Base-by-base conservation (phyloP, 2,113 vertebrate genomes). In the Zosterops borbonicus region DNA sequence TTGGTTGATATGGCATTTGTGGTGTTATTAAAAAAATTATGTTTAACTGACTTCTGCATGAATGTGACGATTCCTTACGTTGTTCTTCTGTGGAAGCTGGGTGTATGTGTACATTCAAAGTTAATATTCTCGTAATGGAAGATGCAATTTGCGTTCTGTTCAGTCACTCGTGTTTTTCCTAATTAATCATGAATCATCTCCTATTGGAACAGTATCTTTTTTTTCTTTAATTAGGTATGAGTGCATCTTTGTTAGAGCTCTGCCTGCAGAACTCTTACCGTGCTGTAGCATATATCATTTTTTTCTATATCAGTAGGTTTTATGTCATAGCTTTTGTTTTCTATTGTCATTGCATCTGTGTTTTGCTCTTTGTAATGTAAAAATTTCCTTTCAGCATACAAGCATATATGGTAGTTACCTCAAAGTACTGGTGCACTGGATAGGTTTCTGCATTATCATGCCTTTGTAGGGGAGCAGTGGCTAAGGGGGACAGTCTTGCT, bases 141-240 rank as follows among this genome's bases (percentile, higher is more conserved):
- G 86, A 86, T 75, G 42, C 31, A 89, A 20, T 95, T 91, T 95
- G 52, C 94, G 58, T 37, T 88, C 39, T 92, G 3, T 92, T 96
- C 59, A 87, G 64, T 85, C 15, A 4, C 58, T 91, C 42, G 39
- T 95, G 59, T 90, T 97, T 98, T 93, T 76, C 74, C 52, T 97
- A 93, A 96, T 97, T 94, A 97, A 95, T 93, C 90, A 84, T 93
- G 97, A 93, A 92, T 94, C 65, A 90, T 83, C 89, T 96, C 20
- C 88, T 92, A 22, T 89, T 97, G 83, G 74, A 97, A 92, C 73
- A 81, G 28, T 87, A 70, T 92, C 42, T 64, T 92, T 91, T 91
- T 90, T 93, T 92, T 33, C 80, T 88, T 95, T 87, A 94, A 78
- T 94, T 97, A 94, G 76, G 13, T 53, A 15, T 5, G 81, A 27